Evolutionary conservation across 2,797 vertebrate species (phyloP).

Genomic region (Acipenser ruthenus): DNA sequence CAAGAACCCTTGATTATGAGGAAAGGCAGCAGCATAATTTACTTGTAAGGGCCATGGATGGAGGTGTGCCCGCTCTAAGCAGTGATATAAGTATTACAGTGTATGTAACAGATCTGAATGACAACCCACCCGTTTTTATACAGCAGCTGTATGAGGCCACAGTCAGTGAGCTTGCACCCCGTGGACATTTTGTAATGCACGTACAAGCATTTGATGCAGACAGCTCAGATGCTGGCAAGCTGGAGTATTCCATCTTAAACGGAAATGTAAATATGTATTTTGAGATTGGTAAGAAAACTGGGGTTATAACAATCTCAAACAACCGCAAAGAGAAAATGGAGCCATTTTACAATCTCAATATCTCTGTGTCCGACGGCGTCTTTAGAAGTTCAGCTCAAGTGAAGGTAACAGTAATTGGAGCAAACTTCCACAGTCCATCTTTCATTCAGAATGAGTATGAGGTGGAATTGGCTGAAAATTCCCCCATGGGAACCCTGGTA

Average conservation of each 20-base stretch:
- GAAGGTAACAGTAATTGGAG: constrained; percentile 66
- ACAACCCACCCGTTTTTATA: constrained; percentile 82
- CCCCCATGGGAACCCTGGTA: constrained; percentile 75
- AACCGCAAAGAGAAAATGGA: constrained; percentile 68
- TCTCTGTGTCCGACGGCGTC: constrained; percentile 90
- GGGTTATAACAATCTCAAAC: constrained; percentile 77
- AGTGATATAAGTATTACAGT: constrained; percentile 68
- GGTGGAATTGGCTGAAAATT: constrained; percentile 87
- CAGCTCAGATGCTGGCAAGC: constrained; percentile 63
- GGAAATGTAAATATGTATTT: constrained; percentile 90
- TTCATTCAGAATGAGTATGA: constrained; percentile 86
- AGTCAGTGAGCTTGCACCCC: constrained; percentile 77
- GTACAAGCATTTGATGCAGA: constrained; percentile 88
- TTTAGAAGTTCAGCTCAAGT: constrained; percentile 82
- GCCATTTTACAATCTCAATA: constrained; percentile 70
- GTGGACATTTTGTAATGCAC: constrained; percentile 82
- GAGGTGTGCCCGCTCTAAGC: constrained; percentile 81
- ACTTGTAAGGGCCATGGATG: constrained; percentile 72
- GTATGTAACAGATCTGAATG: constrained; percentile 82
- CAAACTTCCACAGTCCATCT: constrained; percentile 84
- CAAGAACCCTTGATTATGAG: constrained; percentile 78
- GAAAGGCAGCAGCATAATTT: constrained; percentile 66
- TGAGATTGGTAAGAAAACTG: constrained; percentile 71
- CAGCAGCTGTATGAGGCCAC: constrained; percentile 72
- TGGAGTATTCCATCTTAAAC: constrained; percentile 83